phyloP scores from a whole-genome alignment of 2,888 invertebrate species.

The Drosophila birchii region DNA sequence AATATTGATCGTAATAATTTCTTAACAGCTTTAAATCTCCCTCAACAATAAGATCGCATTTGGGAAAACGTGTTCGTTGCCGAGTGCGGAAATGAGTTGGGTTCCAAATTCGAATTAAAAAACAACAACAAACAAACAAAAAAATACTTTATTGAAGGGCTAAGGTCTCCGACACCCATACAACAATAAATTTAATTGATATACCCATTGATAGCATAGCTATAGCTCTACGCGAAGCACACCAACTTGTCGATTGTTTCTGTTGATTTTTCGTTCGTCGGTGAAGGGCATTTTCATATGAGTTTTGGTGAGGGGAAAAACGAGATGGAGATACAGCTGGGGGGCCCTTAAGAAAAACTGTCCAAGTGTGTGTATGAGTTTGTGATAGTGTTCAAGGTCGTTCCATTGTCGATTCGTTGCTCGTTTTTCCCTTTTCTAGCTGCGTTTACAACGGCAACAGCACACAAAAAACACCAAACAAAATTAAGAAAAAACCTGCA shows the following conservation, averaged over 20 bases:
- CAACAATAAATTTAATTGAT: conserved; percentile 64
- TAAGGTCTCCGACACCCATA: conserved; percentile 25
- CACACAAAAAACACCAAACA: conserved; percentile 17
- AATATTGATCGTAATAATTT: conserved; percentile 27
- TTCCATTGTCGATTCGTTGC: conserved; percentile 32
- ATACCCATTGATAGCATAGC: conserved; percentile 67
- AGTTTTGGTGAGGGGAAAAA: conserved; percentile 6
- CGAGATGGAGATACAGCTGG: conserved; percentile 7
- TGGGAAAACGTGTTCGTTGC: conserved; percentile 28
- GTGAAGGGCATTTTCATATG: conserved; percentile 34
- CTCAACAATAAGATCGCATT: conserved; percentile 11
- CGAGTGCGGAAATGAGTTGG: conserved; percentile 44
- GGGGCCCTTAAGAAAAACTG: conserved; percentile 39
- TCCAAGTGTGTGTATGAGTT: not conserved
- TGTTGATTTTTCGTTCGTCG: conserved; percentile 36
- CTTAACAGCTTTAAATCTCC: conserved; percentile 23
- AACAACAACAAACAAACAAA: not conserved
- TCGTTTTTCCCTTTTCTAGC: conserved; percentile 28
- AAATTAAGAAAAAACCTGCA: conserved; percentile 39
- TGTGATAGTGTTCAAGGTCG: conserved; percentile 36
- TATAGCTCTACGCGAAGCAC: conserved; percentile 8
- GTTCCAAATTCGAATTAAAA: not conserved
- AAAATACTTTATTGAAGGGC: conserved; percentile 28
- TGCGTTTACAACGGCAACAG: conserved; percentile 29
- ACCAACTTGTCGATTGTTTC: conserved; percentile 36